Evolutionary conservation across 2,888 invertebrate genomes (phyloP), one percentile per base, ranked within the genome.

Genomic region (Baronia brevicornis): DNA sequence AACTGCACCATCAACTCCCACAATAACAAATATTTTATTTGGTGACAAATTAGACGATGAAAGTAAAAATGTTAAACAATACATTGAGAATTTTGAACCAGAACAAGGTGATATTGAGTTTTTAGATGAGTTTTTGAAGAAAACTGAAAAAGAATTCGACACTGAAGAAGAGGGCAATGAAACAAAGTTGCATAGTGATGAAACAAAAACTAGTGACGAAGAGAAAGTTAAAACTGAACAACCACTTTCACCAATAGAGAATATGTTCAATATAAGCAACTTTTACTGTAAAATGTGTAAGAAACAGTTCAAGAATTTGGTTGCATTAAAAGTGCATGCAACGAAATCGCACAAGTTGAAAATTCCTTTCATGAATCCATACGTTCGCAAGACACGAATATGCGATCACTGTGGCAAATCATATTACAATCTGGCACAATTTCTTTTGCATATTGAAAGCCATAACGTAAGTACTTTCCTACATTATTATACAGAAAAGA

Each of bases 11-110:
- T 61, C 70, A 1, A 79, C 80, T 2, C 78, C 80, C 2, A 55
- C 65, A 3, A 75, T 80, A 39, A 59, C 54, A 14, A 68, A 70
- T n/a, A 70, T 80, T 46, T 41, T 80, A 5, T 79, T 77, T 43
- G 78, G 74, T n/a, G 36, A 31, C 8, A 31, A 36, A 30, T 18
- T 36, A 5, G 36, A 31, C 9, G 21, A 10, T 10, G 31, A 31
- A n/a, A 12, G 4, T 14, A 9, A 31, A 8, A 18, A 22, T 15
- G 12, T 33, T 3, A 55, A 52, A 5, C 59, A 56, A 44, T 54
- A 38, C 20, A 53, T 46, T 20, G 56, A 57, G 34, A 37, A 48
- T 15, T 54, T 37, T 14, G 36, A 52, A 28, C 23, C 48, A 21
- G 46, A 50, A 1, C 34, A 45, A 29, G 41, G 46, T 2, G 48